Evolutionary conservation across 2,797 vertebrate species (phyloP).

Genomic region (Psittacula echo): DNA sequence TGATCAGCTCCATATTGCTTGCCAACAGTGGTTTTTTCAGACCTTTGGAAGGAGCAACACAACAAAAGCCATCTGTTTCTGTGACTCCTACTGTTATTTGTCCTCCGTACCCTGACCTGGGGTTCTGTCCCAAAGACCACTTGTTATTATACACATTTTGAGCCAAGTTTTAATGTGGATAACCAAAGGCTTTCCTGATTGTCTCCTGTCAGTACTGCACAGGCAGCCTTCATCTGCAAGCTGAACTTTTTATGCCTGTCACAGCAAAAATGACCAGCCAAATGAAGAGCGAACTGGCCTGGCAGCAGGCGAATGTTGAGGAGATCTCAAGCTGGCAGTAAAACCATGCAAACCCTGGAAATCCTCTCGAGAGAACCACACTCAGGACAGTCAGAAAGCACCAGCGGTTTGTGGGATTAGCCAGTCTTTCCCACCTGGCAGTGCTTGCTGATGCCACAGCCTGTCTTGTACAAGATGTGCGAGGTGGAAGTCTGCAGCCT

Average conservation of each 20-base stretch:
- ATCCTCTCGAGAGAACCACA: not conserved
- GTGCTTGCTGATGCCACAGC: not conserved
- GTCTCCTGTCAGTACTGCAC: not conserved
- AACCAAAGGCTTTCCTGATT: not conserved
- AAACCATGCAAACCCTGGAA: not conserved
- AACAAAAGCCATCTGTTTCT: not conserved
- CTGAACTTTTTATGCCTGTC: not conserved
- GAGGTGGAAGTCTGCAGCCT: not conserved
- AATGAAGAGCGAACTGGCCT: not conserved
- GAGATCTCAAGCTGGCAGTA: not conserved
- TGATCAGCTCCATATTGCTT: not conserved
- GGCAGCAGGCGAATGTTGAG: not conserved
- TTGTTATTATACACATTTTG: not conserved
- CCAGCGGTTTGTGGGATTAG: not conserved
- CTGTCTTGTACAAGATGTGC: fast-evolving
- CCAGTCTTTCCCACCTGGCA: fast-evolving
- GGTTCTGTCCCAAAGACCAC: not conserved
- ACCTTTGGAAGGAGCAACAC: not conserved
- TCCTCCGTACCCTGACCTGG: not conserved
- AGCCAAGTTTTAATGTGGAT: not conserved
- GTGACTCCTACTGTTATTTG: not conserved
- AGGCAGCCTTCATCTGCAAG: not conserved
- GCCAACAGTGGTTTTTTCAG: not conserved
- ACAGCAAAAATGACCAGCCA: not conserved
- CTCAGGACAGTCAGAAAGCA: not conserved